These are phyloP conservation scores for Phaethornis superciliosus DNA, from an alignment of 2,113 vertebrate species.

Conservation along the genomic window DNA sequence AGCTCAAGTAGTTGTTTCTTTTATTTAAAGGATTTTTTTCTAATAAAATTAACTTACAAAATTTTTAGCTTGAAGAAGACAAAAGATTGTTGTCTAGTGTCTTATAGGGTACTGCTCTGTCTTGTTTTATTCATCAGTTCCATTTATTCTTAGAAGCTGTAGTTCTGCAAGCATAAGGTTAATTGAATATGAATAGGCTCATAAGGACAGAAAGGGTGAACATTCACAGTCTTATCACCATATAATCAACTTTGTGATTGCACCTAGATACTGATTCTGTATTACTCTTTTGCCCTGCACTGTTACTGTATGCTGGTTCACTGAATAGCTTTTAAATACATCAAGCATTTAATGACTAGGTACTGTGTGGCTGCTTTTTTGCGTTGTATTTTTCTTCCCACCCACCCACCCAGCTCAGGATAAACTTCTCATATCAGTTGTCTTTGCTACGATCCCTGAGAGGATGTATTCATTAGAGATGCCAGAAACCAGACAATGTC, in stretches of 20 bases:
- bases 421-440: neutral
- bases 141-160: conserved; percentile 22
- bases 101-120: neutral
- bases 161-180: conserved; percentile 9
- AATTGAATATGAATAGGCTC: neutral
- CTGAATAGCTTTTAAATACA: neutral
- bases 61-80: neutral
- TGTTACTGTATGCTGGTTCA: neutral
- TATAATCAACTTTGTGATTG: neutral
- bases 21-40: neutral
- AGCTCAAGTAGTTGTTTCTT: neutral
- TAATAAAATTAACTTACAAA: neutral
- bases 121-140: conserved; percentile 39
- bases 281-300: neutral
- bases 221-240: neutral
- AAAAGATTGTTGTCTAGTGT: neutral
- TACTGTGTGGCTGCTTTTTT: neutral
- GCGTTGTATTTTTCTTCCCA: neutral
- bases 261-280: neutral
- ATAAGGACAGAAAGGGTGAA: neutral
- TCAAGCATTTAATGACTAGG: neutral
- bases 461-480: neutral
- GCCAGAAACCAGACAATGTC: neutral
- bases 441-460: neutral
- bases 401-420: rapidly evolving